Conservation (phyloP, 2,797 vertebrate species). For the Eurystomus glaucurus region DNA sequence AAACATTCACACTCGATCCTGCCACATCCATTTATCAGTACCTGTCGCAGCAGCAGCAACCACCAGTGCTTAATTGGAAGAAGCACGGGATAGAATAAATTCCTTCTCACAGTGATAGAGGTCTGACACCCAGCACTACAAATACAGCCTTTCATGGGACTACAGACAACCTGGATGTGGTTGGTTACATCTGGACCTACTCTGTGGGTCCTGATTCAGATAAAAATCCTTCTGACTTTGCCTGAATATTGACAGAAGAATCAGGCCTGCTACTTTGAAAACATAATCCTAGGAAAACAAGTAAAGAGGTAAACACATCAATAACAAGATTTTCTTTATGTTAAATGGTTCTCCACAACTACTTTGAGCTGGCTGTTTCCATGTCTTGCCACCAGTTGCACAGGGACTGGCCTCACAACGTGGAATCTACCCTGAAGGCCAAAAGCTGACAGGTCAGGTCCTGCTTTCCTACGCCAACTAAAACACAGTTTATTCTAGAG, state of each 20-base stretch:
- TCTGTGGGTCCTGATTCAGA: neutral
- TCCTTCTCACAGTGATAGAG: neutral
- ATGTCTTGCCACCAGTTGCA: fast-evolving
- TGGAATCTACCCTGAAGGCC: neutral
- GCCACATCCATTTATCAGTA: conserved; percentile 50
- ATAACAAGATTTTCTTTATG: neutral
- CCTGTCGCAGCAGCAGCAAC: conserved; percentile 1
- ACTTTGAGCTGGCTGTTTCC: neutral
- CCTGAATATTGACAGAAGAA: neutral
- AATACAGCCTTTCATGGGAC: neutral
- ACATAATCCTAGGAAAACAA: neutral
- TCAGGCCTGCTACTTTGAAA: neutral
- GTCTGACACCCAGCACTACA: neutral
- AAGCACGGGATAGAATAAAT: neutral
- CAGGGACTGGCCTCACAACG: fast-evolving
- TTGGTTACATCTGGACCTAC: neutral
- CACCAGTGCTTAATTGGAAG: conserved; percentile 33
- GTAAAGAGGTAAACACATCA: neutral
- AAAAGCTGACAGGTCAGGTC: neutral
- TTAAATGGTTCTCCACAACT: neutral
- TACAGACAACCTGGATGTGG: neutral
- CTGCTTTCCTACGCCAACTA: fast-evolving
- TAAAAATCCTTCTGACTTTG: neutral
- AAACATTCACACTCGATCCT: conserved; percentile 60
- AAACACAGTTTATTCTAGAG: neutral